A percentile compares a stretch with the other conserved stretches of the same genome.
Evolutionary conservation across 2,797 vertebrate genomes (phyloP).

Genomic region (Oreonectes daqikongensis): DNA sequence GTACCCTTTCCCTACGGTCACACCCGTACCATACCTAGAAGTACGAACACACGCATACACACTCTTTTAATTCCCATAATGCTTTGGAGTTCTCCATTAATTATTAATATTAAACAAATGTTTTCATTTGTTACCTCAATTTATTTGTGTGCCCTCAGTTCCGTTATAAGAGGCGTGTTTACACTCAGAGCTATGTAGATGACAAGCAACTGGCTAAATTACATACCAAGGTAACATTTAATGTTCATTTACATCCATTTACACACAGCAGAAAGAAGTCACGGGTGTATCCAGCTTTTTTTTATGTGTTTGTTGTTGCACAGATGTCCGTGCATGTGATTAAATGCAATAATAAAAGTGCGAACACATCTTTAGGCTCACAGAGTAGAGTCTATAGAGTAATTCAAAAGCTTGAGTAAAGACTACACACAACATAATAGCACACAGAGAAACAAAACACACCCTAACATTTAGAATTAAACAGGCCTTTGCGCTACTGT

Average conservation of each 20-base stretch:
- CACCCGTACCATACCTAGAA: constrained; percentile 92
- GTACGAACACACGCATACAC: constrained; percentile 61
- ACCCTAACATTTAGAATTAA: neutral
- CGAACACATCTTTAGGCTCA: too few relatives aligned
- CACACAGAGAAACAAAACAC: too few relatives aligned
- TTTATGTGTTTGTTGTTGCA: too few relatives aligned
- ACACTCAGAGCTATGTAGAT: constrained; percentile 90
- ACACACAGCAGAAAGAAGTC: neutral
- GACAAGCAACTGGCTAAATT: constrained; percentile 97
- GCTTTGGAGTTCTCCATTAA: constrained; percentile 78
- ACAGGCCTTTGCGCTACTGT: neutral
- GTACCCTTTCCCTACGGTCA: constrained; percentile 89
- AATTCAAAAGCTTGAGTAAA: too few relatives aligned
- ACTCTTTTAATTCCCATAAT: constrained; percentile 73
- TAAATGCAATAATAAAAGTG: too few relatives aligned
- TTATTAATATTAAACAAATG: neutral
- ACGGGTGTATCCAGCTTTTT: too few relatives aligned
- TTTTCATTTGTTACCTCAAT: neutral
- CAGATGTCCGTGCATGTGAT: too few relatives aligned
- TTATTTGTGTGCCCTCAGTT: constrained; percentile 76
- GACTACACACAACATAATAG: too few relatives aligned
- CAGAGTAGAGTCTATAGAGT: too few relatives aligned
- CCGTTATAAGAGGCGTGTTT: constrained; percentile 93
- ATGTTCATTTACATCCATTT: constrained; percentile 2
- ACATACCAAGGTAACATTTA: constrained; percentile 87